A percentile compares a stretch with the other conserved stretches of the same genome.
phyloP scores from a whole-genome alignment of 2,888 invertebrate genomes.

The Trissoscelio sp. region DNA sequence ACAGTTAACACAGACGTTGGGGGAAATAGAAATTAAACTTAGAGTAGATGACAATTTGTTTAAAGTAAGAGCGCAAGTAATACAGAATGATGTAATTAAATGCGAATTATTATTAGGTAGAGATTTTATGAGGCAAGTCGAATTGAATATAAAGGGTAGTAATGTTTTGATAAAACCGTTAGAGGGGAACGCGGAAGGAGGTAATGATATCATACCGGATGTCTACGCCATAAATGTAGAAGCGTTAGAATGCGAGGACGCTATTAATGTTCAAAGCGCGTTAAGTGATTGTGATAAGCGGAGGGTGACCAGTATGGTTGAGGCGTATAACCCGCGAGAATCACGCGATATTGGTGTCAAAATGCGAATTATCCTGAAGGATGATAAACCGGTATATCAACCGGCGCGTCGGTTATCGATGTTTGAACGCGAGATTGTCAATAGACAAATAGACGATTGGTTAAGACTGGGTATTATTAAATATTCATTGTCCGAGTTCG shows the following conservation, averaged over 20 bases:
- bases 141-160: background rate
- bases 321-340: conserved; percentile 41
- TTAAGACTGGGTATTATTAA: conserved; percentile 10
- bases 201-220: background rate
- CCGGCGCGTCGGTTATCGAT: background rate
- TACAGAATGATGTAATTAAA: background rate
- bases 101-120: background rate
- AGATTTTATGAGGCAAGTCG: background rate
- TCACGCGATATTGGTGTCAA: conserved; percentile 10
- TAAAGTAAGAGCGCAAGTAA: background rate
- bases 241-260: background rate
- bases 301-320: conserved; percentile 28
- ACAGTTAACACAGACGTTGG: background rate
- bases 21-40: conserved; percentile 1
- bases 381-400: conserved; percentile 26
- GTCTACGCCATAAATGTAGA: background rate
- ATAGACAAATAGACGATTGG: conserved; percentile 15
- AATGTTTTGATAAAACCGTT: background rate
- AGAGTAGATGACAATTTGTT: conserved; percentile 29
- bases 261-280: background rate
- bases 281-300: background rate
- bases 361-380: conserved; percentile 56
- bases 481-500: conserved; percentile 56
- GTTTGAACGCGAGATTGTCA: conserved; percentile 52
- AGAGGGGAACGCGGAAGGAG: background rate